Evolutionary conservation across 2,888 invertebrate genomes (phyloP).

Genomic region (Plagodis pulveraria): DNA sequence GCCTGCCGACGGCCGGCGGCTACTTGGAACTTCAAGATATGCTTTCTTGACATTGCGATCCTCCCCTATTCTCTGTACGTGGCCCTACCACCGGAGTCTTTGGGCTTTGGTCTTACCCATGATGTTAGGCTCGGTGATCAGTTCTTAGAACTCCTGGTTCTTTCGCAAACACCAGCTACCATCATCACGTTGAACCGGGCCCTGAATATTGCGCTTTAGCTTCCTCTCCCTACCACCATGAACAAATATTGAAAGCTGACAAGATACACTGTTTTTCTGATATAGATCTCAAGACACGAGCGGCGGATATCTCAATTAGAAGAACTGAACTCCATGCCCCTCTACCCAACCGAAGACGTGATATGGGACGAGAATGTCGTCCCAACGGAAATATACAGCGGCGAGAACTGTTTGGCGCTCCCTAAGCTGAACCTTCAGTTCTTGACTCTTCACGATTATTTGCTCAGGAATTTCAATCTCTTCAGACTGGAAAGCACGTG

Average conservation of each 20-base stretch:
- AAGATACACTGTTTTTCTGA: constrained; percentile 5
- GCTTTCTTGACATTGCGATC: no score
- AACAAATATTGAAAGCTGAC: not conserved
- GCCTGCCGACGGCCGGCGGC: no score
- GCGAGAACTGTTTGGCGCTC: constrained; percentile 97
- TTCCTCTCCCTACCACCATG: no score
- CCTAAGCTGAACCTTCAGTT: constrained; percentile 99
- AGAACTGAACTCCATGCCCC: constrained; percentile 98
- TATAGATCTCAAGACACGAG: constrained; percentile 93
- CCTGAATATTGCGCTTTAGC: no score
- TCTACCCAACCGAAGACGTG: constrained; percentile 98
- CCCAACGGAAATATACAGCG: constrained; percentile 98
- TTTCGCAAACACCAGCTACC: no score
- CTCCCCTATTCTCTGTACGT: no score
- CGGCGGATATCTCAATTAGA: constrained; percentile 96
- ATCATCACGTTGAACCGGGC: no score
- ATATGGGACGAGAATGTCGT: constrained; percentile 99
- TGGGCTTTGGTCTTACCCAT: no score
- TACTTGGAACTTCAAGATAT: no score
- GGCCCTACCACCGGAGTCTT: no score
- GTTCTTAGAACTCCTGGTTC: no score
- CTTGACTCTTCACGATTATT: constrained; percentile 98
- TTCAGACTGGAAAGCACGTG: constrained; percentile 99
- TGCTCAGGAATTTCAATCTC: constrained; percentile 98
- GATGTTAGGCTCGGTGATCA: no score